phyloP scores from a whole-genome alignment of 92 coral and sea anemone genomes.

The Zoanthus sansibaricus region DNA sequence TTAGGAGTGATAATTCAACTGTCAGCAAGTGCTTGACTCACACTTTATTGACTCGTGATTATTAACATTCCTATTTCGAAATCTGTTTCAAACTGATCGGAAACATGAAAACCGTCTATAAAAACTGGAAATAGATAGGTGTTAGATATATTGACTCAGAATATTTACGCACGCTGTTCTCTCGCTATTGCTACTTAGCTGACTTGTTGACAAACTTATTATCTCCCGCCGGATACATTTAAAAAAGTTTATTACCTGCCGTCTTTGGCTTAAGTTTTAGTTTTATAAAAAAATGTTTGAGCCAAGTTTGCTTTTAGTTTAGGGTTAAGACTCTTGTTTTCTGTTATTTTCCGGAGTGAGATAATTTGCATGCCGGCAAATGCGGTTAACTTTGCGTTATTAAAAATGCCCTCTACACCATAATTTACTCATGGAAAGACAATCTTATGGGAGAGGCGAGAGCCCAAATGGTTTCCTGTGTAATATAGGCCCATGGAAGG shows the following conservation, averaged over 20 bases:
- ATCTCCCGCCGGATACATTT: conserved; percentile 35
- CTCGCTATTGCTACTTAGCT: neutral
- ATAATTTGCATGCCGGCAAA: conserved; percentile 51
- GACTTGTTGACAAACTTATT: conserved; percentile 27
- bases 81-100: conserved; percentile 24
- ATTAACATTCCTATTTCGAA: neutral
- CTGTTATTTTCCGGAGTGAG: conserved; percentile 28
- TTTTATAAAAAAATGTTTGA: neutral
- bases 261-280: neutral
- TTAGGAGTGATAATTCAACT: conserved; percentile 36
- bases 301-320: neutral
- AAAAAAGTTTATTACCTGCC: neutral
- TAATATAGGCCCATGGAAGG: conserved; percentile 41
- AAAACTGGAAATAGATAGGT: conserved; percentile 18
- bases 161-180: neutral
- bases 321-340: conserved; percentile 20
- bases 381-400: conserved; percentile 49
- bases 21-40: conserved; percentile 28
- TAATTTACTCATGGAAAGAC: conserved; percentile 50
- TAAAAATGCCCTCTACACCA: conserved; percentile 33
- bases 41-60: conserved; percentile 1
- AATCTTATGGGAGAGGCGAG: conserved; percentile 51
- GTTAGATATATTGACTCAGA: conserved; percentile 15
- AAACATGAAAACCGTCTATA: neutral
- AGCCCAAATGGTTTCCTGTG: conserved; percentile 40